phyloP scores from a whole-genome alignment of 2,888 invertebrate species.

The Abrostola tripartita region DNA sequence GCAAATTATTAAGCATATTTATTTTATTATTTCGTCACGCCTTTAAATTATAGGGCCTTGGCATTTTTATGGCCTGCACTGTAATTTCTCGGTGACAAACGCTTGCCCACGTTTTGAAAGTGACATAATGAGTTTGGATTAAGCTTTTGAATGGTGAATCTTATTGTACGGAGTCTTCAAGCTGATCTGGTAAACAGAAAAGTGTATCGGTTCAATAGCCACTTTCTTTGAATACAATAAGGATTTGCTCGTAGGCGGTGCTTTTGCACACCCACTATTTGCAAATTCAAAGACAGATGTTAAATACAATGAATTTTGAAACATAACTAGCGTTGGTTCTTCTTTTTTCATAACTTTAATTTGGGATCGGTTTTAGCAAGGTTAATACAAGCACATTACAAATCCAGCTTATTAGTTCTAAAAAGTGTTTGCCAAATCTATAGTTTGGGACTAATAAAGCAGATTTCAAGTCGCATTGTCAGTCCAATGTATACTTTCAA shows the following conservation, averaged over 20 bases:
- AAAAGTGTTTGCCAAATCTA: no score
- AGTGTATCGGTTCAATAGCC: background rate
- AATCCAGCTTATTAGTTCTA: no score
- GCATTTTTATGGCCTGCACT: slow-evolving; percentile 66
- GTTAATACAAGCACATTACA: no score
- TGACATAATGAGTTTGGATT: slow-evolving; percentile 40
- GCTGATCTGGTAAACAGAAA: background rate
- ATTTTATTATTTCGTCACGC: slow-evolving; percentile 64
- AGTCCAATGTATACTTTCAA: no score
- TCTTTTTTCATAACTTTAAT: background rate
- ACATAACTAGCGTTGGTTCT: background rate
- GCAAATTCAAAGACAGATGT: background rate
- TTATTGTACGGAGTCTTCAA: slow-evolving; percentile 12
- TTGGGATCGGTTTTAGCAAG: background rate
- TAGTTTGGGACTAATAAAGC: no score
- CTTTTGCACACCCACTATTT: background rate
- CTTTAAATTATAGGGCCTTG: slow-evolving; percentile 66
- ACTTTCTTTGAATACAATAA: background rate
- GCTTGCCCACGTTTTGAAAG: slow-evolving; percentile 56
- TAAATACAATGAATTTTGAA: background rate
- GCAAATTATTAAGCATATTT: slow-evolving; percentile 73
- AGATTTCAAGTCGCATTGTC: no score
- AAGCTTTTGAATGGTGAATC: slow-evolving; percentile 32
- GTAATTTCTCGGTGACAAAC: slow-evolving; percentile 63
- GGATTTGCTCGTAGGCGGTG: no score